phyloP scores from a whole-genome alignment of 2,113 vertebrate genomes.

The Hippocampus zosterae region DNA sequence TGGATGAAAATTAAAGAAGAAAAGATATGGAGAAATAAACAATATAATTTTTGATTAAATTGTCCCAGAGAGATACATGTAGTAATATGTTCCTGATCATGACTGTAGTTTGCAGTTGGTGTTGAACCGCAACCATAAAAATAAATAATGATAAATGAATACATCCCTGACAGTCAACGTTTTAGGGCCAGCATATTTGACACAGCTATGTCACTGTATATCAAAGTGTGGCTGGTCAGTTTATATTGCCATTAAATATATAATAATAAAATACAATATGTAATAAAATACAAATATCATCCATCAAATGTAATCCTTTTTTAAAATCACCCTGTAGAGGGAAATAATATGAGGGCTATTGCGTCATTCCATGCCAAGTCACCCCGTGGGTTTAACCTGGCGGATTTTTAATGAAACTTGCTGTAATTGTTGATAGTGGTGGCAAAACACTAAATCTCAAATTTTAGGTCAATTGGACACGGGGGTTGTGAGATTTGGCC shows the following conservation, averaged over 20 bases:
- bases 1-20: conserved; percentile 51
- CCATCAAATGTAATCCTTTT: too few species aligned
- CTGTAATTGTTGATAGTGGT: too few species aligned
- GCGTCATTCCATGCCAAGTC: too few species aligned
- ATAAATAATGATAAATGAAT: background rate
- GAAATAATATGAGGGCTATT: too few species aligned
- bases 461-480: too few species aligned
- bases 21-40: background rate
- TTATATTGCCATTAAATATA: background rate
- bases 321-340: too few species aligned
- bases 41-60: background rate
- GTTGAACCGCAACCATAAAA: background rate
- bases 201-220: background rate
- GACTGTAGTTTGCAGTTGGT: background rate
- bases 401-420: too few species aligned
- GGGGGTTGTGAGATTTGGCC: too few species aligned
- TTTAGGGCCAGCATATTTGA: background rate
- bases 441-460: too few species aligned
- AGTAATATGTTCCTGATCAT: background rate
- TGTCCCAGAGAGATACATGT: background rate
- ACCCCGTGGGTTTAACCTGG: too few species aligned
- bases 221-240: background rate
- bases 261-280: background rate
- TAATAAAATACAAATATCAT: too few species aligned
- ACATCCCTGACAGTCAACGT: background rate